A percentile compares a stretch with the other conserved stretches of the same genome.
Conservation (phyloP, 2,113 vertebrate genomes). For the Anthoscopus minutus region DNA sequence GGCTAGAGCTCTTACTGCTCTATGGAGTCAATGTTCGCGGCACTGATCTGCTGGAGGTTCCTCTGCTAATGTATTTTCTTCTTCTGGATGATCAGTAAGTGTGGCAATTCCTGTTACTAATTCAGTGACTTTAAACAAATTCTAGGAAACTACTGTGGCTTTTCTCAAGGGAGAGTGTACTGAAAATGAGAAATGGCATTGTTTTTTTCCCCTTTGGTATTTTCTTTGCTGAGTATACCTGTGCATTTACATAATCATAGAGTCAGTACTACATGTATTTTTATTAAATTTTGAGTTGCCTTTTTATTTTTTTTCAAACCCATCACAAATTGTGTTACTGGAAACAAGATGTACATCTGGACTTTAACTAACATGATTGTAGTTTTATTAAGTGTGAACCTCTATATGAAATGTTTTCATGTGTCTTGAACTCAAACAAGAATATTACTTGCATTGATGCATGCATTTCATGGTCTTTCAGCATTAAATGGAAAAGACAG, state of each 20-base stretch:
- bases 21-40: background rate
- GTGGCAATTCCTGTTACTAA: background rate
- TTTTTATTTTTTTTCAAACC: background rate
- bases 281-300: background rate
- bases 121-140: slow-evolving; percentile 4
- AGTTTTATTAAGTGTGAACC: background rate
- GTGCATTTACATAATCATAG: background rate
- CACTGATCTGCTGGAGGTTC: background rate
- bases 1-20: background rate
- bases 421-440: background rate
- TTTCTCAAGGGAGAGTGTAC: background rate
- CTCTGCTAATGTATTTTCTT: background rate
- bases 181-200: background rate
- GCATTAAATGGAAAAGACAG: background rate
- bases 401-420: background rate
- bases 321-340: background rate
- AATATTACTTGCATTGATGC: background rate
- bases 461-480: background rate
- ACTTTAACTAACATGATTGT: background rate
- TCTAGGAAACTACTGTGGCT: background rate
- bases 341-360: background rate
- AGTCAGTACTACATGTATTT: background rate
- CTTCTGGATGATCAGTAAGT: background rate
- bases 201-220: background rate
- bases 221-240: background rate